Base-by-base conservation (phyloP, 2,113 vertebrate genomes). In the Corythornis cristatus region DNA sequence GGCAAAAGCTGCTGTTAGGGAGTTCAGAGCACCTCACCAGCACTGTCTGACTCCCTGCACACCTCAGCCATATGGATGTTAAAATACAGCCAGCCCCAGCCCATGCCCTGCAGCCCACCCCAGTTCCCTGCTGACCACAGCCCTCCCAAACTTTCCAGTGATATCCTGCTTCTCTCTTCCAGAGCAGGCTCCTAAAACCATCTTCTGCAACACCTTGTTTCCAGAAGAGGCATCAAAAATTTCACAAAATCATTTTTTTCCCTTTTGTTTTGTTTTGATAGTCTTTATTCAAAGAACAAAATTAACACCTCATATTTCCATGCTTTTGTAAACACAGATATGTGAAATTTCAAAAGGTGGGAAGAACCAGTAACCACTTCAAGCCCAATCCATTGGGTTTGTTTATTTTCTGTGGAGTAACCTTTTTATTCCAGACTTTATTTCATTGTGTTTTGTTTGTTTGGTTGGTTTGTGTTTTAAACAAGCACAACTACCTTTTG, bases 41-140 rank as follows among this genome's bases (percentile, higher is more conserved):
- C 7, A 2, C 42, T 22, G n/a, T 6, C 62, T 6, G 46, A 22
- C 37, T 28, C 40, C 57, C 40, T 25, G 56, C 35, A 20, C 25
- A 11, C n/a, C 67, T 80, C 3, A 3, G 21, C 45, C 35, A 35
- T 35, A 15, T 0, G 20, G 31, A 26, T 1, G 1, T 35, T 42
- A 17, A 42, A 29, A 20, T 4, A 15, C 25, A 51, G 31, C 61
- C 53, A 57, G 26, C 61, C 35, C 48, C 0, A 0, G 1, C 15
- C 23, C 9, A 2, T 37, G 50, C 22, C 18, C 15, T 3, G 1
- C 66, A 35, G 22, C 29, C 15, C 6, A 54, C n/a, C 33, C 31
- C 2, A 13, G 12, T 29, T n/a, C n/a, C 0, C 0, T 3, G 4
- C 51, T 83, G 57, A 23, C 42, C 66, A 42, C 21, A 19, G 64